A percentile compares a stretch with the other conserved stretches of the same genome.
phyloP scores from a whole-genome alignment of 2,113 vertebrate genomes.

The Physeter macrocephalus region DNA sequence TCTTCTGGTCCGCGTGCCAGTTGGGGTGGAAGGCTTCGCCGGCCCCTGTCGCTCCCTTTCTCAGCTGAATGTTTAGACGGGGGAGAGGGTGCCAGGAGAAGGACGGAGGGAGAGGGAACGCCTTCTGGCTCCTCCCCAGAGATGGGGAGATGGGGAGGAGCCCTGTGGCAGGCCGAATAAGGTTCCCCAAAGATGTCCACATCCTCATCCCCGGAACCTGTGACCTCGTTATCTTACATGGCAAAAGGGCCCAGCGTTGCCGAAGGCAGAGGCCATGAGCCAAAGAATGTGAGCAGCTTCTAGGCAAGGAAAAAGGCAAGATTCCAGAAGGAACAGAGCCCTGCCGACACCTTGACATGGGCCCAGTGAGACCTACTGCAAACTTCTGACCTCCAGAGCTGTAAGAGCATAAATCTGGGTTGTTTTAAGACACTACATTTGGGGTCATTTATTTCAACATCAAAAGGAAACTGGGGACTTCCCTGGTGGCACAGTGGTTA shows the following conservation, averaged over 20 bases:
- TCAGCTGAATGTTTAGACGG: not conserved
- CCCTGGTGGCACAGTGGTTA: not conserved
- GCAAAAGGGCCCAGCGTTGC: not conserved
- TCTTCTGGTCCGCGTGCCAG: fast-evolving
- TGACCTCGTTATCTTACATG: fast-evolving
- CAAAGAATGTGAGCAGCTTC: not conserved
- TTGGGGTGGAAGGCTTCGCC: not conserved
- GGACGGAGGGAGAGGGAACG: too few species aligned
- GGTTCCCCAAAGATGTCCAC: not conserved
- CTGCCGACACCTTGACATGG: not conserved
- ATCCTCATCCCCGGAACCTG: fast-evolving
- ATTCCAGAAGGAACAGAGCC: not conserved
- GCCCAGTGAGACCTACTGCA: not conserved
- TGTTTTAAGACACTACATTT: not conserved
- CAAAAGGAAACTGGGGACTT: not conserved
- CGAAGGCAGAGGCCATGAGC: not conserved
- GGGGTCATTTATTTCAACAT: too few species aligned
- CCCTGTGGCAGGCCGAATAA: not conserved
- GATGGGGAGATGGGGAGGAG: not conserved
- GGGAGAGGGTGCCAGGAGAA: fast-evolving
- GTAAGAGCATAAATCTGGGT: not conserved
- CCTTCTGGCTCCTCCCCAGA: not conserved
- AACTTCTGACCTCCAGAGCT: not conserved
- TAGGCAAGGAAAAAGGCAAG: not conserved
- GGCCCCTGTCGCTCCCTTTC: not conserved